Percentiles rank a stretch among this genome's conserved stretches.
Evolutionary conservation across 2,797 vertebrate genomes (phyloP).

Genomic region (Acrossocheilus fasciatus): DNA sequence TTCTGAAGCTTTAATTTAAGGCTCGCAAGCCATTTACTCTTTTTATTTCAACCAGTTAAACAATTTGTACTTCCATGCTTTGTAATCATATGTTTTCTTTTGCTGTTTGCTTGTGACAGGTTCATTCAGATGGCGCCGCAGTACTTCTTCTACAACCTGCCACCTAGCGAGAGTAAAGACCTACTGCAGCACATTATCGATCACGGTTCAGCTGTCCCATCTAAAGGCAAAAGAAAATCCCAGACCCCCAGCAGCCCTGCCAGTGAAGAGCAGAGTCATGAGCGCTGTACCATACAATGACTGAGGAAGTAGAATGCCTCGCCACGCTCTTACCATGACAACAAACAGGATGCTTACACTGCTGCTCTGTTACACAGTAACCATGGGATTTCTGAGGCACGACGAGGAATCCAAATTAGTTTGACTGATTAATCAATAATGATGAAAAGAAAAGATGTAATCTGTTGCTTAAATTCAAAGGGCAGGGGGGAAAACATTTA

Average conservation of each 20-base stretch:
- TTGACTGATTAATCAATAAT: conserved; percentile 16
- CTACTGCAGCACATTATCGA: conserved; percentile 82
- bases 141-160: conserved; percentile 93
- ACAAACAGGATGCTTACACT: neutral
- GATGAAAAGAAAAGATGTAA: neutral
- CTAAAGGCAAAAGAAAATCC: conserved; percentile 61
- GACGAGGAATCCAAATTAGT: neutral
- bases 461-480: conserved; percentile 16
- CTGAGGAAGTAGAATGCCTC: neutral
- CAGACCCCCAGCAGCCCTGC: conserved; percentile 56
- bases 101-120: conserved; percentile 68
- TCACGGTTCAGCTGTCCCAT: conserved; percentile 56
- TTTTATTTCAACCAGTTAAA: neutral
- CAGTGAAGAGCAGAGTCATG: conserved; percentile 71
- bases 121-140: conserved; percentile 86
- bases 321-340: conserved; percentile 68
- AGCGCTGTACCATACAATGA: conserved; percentile 86
- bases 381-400: neutral
- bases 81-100: conserved; percentile 27
- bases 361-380: neutral
- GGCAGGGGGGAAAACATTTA: neutral
- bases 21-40: neutral
- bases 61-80: neutral
- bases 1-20: neutral
- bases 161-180: conserved; percentile 90